phyloP scores from a whole-genome alignment of 2,113 vertebrate species.

The Sceloporus undulatus region DNA sequence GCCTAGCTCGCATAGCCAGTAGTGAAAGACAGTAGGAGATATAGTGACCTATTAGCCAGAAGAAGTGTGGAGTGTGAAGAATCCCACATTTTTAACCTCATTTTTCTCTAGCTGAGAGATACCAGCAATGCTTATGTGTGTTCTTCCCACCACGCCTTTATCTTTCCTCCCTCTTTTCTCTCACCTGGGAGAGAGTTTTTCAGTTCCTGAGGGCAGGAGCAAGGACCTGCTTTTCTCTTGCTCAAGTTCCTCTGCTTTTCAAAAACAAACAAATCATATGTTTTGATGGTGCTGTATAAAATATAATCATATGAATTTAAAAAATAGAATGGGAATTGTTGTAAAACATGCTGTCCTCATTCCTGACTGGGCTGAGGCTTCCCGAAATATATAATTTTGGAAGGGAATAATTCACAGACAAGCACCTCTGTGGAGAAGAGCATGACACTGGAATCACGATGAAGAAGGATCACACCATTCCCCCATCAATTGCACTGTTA shows the following conservation, averaged over 20 bases:
- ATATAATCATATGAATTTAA: background rate
- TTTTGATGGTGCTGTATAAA: background rate
- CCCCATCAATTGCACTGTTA: background rate
- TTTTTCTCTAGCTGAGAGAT: background rate
- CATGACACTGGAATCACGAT: background rate
- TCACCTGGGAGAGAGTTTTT: background rate
- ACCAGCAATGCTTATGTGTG: background rate
- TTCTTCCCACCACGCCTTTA: background rate
- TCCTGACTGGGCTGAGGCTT: background rate
- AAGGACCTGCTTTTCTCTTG: too few species aligned
- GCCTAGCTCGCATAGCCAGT: background rate
- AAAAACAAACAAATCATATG: too few species aligned
- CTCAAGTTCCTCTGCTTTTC: background rate
- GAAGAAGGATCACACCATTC: background rate
- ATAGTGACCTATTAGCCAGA: too few species aligned
- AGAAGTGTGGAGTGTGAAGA: too few species aligned
- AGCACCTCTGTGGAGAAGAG: background rate
- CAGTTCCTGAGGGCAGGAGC: background rate
- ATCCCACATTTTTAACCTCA: background rate
- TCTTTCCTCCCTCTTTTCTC: background rate
- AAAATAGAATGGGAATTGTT: too few species aligned
- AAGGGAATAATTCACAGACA: background rate
- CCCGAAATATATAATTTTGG: too few species aligned
- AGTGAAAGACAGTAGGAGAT: background rate
- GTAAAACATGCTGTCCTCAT: background rate